Conservation (phyloP, 2,113 vertebrate genomes). For the Actinemys pallida region DNA sequence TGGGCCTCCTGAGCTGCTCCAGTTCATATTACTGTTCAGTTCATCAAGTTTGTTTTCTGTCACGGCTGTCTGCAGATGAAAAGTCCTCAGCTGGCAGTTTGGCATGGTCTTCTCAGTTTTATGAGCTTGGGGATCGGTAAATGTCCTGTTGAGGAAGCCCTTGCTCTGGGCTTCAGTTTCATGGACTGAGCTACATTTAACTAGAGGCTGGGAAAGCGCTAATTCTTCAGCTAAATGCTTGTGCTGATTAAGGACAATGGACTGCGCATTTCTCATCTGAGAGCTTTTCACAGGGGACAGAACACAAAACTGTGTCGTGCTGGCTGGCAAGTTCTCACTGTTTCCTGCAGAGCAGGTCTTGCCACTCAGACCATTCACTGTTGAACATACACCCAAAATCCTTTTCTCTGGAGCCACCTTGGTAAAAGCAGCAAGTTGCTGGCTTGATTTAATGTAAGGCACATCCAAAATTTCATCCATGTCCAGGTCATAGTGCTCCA, state of each 20-base stretch:
- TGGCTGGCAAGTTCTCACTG: conserved; percentile 78
- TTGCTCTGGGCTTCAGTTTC: conserved; percentile 82
- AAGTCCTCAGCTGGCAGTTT: conserved; percentile 81
- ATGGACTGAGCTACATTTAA: conserved; percentile 81
- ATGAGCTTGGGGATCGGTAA: conserved; percentile 81
- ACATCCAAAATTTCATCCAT: conserved; percentile 99
- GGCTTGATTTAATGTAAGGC: conserved; percentile 96
- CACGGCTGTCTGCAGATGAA: conserved; percentile 74
- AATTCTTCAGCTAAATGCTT: conserved; percentile 81
- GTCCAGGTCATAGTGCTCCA: conserved; percentile 98
- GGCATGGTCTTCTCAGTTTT: conserved; percentile 78
- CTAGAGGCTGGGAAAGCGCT: conserved; percentile 76
- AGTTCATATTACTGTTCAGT: conserved; percentile 65
- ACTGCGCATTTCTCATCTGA: conserved; percentile 87
- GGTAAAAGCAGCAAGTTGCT: conserved; percentile 88
- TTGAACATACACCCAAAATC: conserved; percentile 73
- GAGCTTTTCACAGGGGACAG: conserved; percentile 93
- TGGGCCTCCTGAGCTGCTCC: conserved; percentile 75
- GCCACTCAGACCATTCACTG: conserved; percentile 76
- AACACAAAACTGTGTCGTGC: conserved; percentile 85
- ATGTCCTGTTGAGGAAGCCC: conserved; percentile 84
- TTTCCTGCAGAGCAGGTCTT: conserved; percentile 80
- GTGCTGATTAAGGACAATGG: conserved; percentile 85
- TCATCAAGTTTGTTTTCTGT: conserved; percentile 81
- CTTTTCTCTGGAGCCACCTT: conserved; percentile 88